A percentile compares a stretch with the other conserved stretches of the same genome.
Conservation (phyloP, 1,140 invertebrate genomes). For the Aphelinus atriplicis region DNA sequence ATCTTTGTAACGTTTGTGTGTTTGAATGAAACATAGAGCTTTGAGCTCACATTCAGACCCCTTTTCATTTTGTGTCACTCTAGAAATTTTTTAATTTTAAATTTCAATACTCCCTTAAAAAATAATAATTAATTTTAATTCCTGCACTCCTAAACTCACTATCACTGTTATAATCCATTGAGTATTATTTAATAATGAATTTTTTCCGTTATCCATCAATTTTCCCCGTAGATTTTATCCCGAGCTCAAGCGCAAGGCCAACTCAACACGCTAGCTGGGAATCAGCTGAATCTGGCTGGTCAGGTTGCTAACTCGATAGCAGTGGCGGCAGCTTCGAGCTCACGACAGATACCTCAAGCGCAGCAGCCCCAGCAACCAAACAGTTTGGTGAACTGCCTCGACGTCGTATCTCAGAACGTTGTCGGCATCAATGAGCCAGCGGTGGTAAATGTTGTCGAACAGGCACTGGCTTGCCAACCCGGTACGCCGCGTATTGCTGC, state of each 20-base stretch:
- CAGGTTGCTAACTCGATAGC: slow-evolving; percentile 54
- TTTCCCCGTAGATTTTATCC: slow-evolving; percentile 56
- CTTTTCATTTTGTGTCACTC: too few relatives aligned
- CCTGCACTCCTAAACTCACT: too few relatives aligned
- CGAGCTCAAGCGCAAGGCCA: slow-evolving; percentile 57
- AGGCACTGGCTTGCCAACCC: slow-evolving; percentile 51
- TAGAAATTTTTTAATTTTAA: background rate
- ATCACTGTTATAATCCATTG: too few relatives aligned
- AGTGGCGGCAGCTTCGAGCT: slow-evolving; percentile 52
- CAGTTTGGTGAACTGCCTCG: slow-evolving; percentile 45
- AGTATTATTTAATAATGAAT: background rate
- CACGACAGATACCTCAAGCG: slow-evolving; percentile 38
- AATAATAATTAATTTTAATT: too few relatives aligned
- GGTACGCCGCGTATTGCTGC: slow-evolving; percentile 49
- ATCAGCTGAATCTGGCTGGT: slow-evolving; percentile 57
- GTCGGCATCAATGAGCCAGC: slow-evolving; percentile 46
- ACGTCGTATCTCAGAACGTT: slow-evolving; percentile 52
- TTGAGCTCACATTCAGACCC: too few relatives aligned
- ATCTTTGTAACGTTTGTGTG: too few relatives aligned
- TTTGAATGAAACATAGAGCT: too few relatives aligned
- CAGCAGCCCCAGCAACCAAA: slow-evolving; percentile 9
- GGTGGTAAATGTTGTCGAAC: slow-evolving; percentile 47
- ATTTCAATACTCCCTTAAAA: too few relatives aligned
- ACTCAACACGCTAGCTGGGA: slow-evolving; percentile 52
- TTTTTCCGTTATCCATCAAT: background rate